Percentiles rank a stretch among this genome's conserved stretches.
Evolutionary conservation across 2,113 vertebrate species (phyloP).

Genomic region (Takifugu flavidus): DNA sequence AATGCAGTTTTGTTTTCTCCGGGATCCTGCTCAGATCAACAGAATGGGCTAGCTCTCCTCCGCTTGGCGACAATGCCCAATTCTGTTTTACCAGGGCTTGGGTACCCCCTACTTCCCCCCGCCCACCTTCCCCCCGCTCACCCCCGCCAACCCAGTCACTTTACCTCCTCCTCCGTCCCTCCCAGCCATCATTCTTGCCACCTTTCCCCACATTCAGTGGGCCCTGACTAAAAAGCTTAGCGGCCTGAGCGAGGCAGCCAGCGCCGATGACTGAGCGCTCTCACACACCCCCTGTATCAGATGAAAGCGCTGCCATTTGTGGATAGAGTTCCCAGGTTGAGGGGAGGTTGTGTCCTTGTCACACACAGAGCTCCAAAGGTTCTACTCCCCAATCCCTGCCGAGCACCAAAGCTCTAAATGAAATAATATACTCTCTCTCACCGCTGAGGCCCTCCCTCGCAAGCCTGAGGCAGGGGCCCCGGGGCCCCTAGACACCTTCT

Average conservation of each 20-base stretch:
- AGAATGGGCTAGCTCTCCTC: conserved; percentile 75
- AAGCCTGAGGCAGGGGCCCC: conserved; percentile 62
- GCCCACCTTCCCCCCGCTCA: conserved; percentile 28
- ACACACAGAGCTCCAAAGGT: conserved; percentile 85
- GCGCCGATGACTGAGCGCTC: conserved; percentile 75
- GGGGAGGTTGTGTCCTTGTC: conserved; percentile 90
- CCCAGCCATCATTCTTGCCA: conserved; percentile 42
- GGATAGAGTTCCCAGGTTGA: conserved; percentile 81
- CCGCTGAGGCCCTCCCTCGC: conserved; percentile 30
- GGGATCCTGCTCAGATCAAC: conserved; percentile 98
- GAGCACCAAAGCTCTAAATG: conserved; percentile 89
- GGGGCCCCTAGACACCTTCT: conserved; percentile 64
- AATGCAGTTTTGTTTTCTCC: conserved; percentile 99
- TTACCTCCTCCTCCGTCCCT: conserved; percentile 50
- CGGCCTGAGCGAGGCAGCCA: conserved; percentile 66
- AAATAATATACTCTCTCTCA: conserved; percentile 88
- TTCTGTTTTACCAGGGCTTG: conserved; percentile 81
- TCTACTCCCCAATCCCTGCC: conserved; percentile 83
- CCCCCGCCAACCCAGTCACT: conserved; percentile 30
- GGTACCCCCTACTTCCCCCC: conserved; percentile 14
- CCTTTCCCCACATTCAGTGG: conserved; percentile 48
- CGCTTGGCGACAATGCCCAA: conserved; percentile 86
- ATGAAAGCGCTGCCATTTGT: conserved; percentile 54
- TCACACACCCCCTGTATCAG: conserved; percentile 60
- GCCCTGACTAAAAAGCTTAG: conserved; percentile 74